Evolutionary conservation across 2,797 vertebrate species (phyloP).

Genomic region (Euphonia xanthogaster): DNA sequence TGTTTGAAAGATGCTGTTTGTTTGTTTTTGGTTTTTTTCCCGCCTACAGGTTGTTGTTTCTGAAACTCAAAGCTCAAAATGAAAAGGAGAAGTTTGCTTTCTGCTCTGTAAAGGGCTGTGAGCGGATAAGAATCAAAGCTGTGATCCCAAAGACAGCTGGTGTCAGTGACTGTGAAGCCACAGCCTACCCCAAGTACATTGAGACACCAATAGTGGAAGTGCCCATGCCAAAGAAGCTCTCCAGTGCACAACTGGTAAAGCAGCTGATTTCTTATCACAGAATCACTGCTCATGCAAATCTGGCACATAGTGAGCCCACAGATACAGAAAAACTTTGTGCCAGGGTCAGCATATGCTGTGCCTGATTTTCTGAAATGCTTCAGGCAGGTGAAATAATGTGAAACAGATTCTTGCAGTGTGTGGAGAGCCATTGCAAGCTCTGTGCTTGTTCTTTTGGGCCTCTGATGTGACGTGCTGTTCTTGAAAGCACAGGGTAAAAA

Average conservation of each 20-base stretch:
- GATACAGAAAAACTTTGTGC: neutral
- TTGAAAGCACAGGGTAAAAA: neutral
- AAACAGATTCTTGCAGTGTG: neutral
- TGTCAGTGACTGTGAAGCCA: conserved; percentile 85
- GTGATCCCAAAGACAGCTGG: conserved; percentile 81
- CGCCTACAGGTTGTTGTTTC: conserved; percentile 84
- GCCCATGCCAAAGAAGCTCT: conserved; percentile 89
- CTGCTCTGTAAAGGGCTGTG: conserved; percentile 92
- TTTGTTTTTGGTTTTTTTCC: neutral
- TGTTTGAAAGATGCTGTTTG: neutral
- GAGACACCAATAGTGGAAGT: conserved; percentile 87
- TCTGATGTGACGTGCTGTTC: neutral
- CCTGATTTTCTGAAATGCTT: neutral
- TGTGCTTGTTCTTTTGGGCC: neutral
- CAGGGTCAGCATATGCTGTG: neutral
- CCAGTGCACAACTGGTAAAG: conserved; percentile 79
- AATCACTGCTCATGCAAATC: neutral
- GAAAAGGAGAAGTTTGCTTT: conserved; percentile 88
- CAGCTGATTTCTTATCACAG: neutral
- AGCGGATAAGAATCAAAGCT: conserved; percentile 90
- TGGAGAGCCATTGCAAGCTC: neutral
- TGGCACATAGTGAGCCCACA: neutral
- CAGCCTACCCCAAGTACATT: conserved; percentile 85
- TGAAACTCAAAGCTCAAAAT: conserved; percentile 88
- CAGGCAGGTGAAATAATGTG: neutral